Conservation (phyloP, 2,113 vertebrate species). For the Boleophthalmus pectinirostris region DNA sequence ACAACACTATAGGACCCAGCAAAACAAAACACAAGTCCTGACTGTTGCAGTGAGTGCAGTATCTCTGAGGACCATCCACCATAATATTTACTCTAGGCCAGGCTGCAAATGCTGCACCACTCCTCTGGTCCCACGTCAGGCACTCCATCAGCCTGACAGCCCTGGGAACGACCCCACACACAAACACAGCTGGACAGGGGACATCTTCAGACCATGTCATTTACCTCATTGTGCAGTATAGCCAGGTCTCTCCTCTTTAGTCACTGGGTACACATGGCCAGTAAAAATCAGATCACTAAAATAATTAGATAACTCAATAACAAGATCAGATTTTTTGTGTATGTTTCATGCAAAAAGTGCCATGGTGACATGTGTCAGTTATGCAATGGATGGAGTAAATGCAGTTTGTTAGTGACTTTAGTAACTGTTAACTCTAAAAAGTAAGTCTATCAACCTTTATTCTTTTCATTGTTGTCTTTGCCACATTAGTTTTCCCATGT, state of each 20-base stretch:
- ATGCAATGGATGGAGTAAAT: too few relatives aligned
- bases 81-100: slow-evolving; percentile 76
- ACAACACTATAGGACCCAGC: too few relatives aligned
- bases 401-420: too few relatives aligned
- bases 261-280: not conserved
- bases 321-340: too few relatives aligned
- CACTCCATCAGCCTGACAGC: slow-evolving; percentile 71
- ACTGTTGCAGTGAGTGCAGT: slow-evolving; percentile 24
- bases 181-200: slow-evolving; percentile 27
- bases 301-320: too few relatives aligned
- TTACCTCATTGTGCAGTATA: slow-evolving; percentile 10
- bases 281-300: too few relatives aligned
- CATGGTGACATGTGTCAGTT: too few relatives aligned
- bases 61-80: slow-evolving; percentile 33
- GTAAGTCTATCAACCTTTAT: too few relatives aligned
- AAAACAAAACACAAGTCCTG: not conserved
- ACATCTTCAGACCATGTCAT: slow-evolving; percentile 20
- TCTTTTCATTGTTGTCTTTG: too few relatives aligned
- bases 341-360: too few relatives aligned
- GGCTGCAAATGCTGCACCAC: slow-evolving; percentile 56
- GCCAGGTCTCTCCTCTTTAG: not conserved
- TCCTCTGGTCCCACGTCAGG: slow-evolving; percentile 56
- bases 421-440: too few relatives aligned
- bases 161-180: slow-evolving; percentile 47
- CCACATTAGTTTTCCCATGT: too few relatives aligned